Base-by-base conservation (phyloP, 2,113 vertebrate species). In the Fukomys damarensis region DNA sequence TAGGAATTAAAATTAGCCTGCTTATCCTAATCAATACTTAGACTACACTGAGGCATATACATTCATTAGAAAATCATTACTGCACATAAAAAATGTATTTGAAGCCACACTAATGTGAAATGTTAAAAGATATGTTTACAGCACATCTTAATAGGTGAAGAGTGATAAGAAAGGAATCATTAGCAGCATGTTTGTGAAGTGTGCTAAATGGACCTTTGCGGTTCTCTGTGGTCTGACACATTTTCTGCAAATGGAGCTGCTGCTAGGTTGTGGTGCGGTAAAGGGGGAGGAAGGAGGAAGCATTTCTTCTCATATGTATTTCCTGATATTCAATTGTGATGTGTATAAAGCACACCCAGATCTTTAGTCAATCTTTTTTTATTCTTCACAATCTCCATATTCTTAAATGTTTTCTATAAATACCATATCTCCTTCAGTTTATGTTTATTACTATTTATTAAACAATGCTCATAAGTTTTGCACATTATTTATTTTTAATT, bases 1-100 rank as follows among this genome's bases (percentile, higher is more conserved):
- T 85, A 94, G 91, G 63, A 90, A 94, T 97, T 94, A 91, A 97
- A 97, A 96, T 97, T 85, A 94, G 32, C 65, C 63, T 79, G 12
- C 77, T 97, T 72, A 74, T 72, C 79, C 49, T 87, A 93, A 97
- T 95, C 94, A 92, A 97, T 97, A 97, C 16, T 65, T 81, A 96
- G 89, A 94, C 96, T 56, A 92, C 93, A 92, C 2, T 52, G 83
- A 93, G 52, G 83, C 43, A 95, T 80, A 43, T 46, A 26, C 89
- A 74, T 97, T 96, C 96, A 96, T 93, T 96, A 95, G 86, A 88
- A 97, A 97, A 96, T 94, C 95, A 90, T 96, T 96, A 89, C 58
- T 82, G 38, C 61, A 92, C 70, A 97, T 93, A 85, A 94, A 85
- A 92, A 72, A 87, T 90, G 52, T 94, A 97, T 94, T 59, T 66